Evolutionary conservation across 2,797 vertebrate genomes (phyloP), one percentile per base, ranked within the genome.

Genomic region (Enteromius unitaeniatus): DNA sequence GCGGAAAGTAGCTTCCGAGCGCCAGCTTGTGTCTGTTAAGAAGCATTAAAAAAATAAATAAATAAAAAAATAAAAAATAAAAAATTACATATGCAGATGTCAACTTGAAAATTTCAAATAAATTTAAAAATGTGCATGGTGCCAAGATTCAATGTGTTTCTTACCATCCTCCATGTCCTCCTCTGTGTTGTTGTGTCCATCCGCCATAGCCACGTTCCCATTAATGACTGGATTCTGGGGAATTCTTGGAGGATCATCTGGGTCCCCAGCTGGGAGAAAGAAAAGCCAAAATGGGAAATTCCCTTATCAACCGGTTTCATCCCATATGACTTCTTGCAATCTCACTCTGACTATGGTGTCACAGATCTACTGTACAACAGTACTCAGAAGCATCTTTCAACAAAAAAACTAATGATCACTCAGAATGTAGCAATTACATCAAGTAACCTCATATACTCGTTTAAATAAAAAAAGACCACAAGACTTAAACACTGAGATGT

Each of bases 151-250:
- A 37, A 3, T 2, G 1, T 65, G 6, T 11, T 86, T 23, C 96
- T 96, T 89, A 99, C 98, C 98, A 70, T 99, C 98, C 91, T 99
- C 98, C 98, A 99, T 99, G 86, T 99, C 98, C 89, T 99, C 98
- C 89, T 99, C 98, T 80, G 97, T 96, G 93, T 97, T 99, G 92
- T 97, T 98, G 91, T 99, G 98, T 85, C 97, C 97, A 0, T 99
- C 98, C 80, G 96, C 96, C 96, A 99, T 97, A 26, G 98, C 96
- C 92, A 99, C 94, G 86, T 99, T 99, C 85, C 98, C 98, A 88
- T 99, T 99, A 93, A 99, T 99, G 89, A 99, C 97, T 84, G 98
- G 97, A 91, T 98, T 99, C 81, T 96, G 96, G 8, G 98, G 97
- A 89, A 99, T 98, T 97, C 97, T 98, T 92, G 97, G 98, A 89